Conservation (phyloP, 2,797 vertebrate species). For the Odontamblyopus lacepedii region DNA sequence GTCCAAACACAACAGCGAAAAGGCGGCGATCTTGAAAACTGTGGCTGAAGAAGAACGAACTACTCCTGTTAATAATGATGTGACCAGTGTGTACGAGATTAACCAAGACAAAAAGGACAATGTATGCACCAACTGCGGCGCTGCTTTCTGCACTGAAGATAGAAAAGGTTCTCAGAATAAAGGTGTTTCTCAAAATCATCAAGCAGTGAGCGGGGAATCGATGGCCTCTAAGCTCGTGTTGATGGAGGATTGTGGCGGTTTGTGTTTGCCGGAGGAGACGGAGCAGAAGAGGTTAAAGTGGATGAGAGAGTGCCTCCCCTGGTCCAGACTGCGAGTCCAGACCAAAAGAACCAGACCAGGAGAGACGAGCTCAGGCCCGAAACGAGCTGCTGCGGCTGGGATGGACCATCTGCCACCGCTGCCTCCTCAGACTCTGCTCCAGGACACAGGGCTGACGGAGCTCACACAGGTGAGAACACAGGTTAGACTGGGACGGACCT, state of each 20-base stretch:
- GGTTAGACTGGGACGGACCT: no score
- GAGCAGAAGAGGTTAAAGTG: slow-evolving; percentile 85
- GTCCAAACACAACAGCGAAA: not conserved
- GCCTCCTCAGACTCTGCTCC: slow-evolving; percentile 75
- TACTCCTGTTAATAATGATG: not conserved
- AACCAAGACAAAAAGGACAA: not conserved
- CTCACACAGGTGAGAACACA: slow-evolving; percentile 81
- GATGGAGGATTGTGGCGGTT: not conserved
- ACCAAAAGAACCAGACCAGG: slow-evolving; percentile 64
- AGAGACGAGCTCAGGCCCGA: slow-evolving; percentile 33
- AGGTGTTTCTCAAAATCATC: not conserved
- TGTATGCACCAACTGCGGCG: not conserved
- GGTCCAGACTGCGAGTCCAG: slow-evolving; percentile 77
- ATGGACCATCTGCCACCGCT: slow-evolving; percentile 68
- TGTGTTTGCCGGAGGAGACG: slow-evolving; percentile 61
- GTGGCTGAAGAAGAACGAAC: not conserved
- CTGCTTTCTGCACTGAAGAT: not conserved
- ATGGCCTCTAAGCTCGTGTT: no score
- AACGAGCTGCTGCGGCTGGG: slow-evolving; percentile 29
- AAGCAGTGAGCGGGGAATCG: not conserved
- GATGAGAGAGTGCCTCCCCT: slow-evolving; percentile 83
- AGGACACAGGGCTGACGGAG: slow-evolving; percentile 69
- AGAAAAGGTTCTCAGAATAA: not conserved
- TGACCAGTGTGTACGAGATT: not conserved
- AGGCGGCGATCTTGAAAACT: not conserved